Evolutionary conservation across 2,797 vertebrate species (phyloP).

Genomic region (Clarias fuscus): DNA sequence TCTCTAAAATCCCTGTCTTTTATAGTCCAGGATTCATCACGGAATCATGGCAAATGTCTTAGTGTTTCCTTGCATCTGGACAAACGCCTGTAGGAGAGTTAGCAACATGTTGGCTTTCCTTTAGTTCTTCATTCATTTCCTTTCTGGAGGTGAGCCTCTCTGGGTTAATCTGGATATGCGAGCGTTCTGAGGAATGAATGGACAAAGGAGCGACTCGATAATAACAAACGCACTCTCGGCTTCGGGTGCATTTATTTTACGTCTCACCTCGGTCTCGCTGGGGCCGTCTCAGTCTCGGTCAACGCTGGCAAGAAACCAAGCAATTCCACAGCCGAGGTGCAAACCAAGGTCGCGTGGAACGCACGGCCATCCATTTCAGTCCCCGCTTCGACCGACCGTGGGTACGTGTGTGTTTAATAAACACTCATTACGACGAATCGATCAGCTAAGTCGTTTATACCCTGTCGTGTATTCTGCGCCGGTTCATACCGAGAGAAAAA

Average conservation of each 20-base stretch:
- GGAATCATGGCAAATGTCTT: background rate
- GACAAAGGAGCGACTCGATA: conserved; percentile 56
- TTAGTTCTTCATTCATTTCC: conserved; percentile 44
- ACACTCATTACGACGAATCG: background rate
- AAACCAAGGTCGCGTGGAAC: conserved; percentile 5
- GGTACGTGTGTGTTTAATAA: background rate
- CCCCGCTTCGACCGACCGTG: background rate
- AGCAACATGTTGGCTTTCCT: conserved; percentile 15
- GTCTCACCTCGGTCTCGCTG: conserved; percentile 38
- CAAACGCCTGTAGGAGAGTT: background rate
- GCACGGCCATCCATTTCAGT: background rate
- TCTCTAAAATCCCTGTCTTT: conserved; percentile 3
- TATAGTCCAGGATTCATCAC: background rate
- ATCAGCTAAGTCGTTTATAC: conserved; percentile 1
- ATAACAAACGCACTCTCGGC: conserved; percentile 64
- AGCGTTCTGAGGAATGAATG: conserved; percentile 37
- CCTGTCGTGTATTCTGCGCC: background rate
- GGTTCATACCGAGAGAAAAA: background rate
- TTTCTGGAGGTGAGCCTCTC: conserved; percentile 42
- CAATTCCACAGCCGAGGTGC: conserved; percentile 8
- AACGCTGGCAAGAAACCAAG: background rate
- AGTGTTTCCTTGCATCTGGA: conserved; percentile 1
- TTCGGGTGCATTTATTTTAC: conserved; percentile 60
- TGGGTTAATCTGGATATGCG: conserved; percentile 53
- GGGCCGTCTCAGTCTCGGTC: conserved; percentile 11